Percentiles rank a stretch among this genome's conserved stretches.
Conservation (phyloP, 2,888 invertebrate species). For the Panopea generosa region DNA sequence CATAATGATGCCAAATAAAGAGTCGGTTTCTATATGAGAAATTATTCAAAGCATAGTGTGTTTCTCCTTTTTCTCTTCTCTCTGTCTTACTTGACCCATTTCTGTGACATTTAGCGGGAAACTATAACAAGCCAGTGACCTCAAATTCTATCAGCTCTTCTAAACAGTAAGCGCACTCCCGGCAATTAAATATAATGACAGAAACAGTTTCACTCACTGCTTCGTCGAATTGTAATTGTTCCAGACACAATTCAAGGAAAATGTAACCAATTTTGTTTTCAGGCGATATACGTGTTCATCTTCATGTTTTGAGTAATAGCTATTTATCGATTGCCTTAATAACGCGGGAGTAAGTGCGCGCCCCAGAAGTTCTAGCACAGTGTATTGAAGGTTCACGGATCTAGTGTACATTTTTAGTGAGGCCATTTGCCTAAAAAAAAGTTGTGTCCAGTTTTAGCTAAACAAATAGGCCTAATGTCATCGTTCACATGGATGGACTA, state of each 20-base stretch:
- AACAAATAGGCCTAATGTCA: slow-evolving; percentile 50
- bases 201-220: too few species aligned
- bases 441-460: slow-evolving; percentile 37
- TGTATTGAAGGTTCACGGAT: slow-evolving; percentile 40
- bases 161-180: slow-evolving; percentile 3
- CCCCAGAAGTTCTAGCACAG: slow-evolving; percentile 44
- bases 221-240: too few species aligned
- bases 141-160: slow-evolving; percentile 47
- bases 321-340: neutral
- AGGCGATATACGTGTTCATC: too few species aligned
- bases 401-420: slow-evolving; percentile 42
- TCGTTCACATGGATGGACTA: slow-evolving; percentile 48
- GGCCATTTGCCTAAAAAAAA: slow-evolving; percentile 38
- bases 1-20: too few species aligned
- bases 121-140: slow-evolving; percentile 50
- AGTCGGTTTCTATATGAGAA: too few species aligned
- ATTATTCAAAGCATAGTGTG: slow-evolving; percentile 2
- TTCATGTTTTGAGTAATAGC: too few species aligned
- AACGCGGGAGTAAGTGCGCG: slow-evolving; percentile 37
- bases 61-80: slow-evolving; percentile 7
- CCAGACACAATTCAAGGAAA: too few species aligned
- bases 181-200: too few species aligned
- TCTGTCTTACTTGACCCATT: slow-evolving; percentile 26
- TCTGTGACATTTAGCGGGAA: slow-evolving; percentile 57
- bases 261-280: too few species aligned